Evolutionary conservation across 2,888 invertebrate species (phyloP).

Genomic region (Macroteleia sp.): DNA sequence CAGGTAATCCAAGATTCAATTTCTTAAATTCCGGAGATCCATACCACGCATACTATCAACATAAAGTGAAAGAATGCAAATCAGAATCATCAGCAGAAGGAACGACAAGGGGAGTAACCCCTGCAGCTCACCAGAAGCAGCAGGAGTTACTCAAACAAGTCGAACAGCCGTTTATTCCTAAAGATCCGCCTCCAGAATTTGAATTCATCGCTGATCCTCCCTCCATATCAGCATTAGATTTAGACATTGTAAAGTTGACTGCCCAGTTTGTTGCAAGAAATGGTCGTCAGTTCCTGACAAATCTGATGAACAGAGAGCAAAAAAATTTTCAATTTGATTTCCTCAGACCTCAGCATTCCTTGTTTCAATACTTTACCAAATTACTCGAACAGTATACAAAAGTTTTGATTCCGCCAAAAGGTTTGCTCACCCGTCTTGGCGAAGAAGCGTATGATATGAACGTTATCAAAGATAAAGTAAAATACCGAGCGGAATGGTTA

Average conservation of each 20-base stretch:
- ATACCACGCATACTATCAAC: slow-evolving; percentile 99
- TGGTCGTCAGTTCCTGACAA: slow-evolving; percentile 98
- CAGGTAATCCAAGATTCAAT: slow-evolving; percentile 96
- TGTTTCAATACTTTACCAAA: slow-evolving; percentile 99
- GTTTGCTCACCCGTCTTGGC: slow-evolving; percentile 90
- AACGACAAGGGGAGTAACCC: slow-evolving; percentile 85
- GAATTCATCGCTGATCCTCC: slow-evolving; percentile 99
- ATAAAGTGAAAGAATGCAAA: slow-evolving; percentile 96
- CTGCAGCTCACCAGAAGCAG: slow-evolving; percentile 93
- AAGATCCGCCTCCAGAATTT: slow-evolving; percentile 95
- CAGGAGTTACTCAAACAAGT: slow-evolving; percentile 94
- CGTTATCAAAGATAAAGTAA: slow-evolving; percentile 92
- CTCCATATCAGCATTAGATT: slow-evolving; percentile 98
- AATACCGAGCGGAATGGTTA: slow-evolving; percentile 98
- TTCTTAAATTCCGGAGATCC: slow-evolving; percentile 98
- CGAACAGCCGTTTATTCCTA: slow-evolving; percentile 94
- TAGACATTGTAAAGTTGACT: slow-evolving; percentile 98
- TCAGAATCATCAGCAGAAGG: slow-evolving; percentile 83
- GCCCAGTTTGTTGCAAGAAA: slow-evolving; percentile 99
- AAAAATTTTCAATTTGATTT: slow-evolving; percentile 99
- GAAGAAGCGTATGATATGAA: slow-evolving; percentile 90
- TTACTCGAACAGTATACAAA: slow-evolving; percentile 99
- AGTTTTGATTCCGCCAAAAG: slow-evolving; percentile 97
- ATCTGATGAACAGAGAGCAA: slow-evolving; percentile 99
- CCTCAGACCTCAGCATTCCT: slow-evolving; percentile 97